Evolutionary conservation across 2,113 vertebrate species (phyloP), one percentile per base, ranked within the genome.

Genomic region (Blennius ocellaris): DNA sequence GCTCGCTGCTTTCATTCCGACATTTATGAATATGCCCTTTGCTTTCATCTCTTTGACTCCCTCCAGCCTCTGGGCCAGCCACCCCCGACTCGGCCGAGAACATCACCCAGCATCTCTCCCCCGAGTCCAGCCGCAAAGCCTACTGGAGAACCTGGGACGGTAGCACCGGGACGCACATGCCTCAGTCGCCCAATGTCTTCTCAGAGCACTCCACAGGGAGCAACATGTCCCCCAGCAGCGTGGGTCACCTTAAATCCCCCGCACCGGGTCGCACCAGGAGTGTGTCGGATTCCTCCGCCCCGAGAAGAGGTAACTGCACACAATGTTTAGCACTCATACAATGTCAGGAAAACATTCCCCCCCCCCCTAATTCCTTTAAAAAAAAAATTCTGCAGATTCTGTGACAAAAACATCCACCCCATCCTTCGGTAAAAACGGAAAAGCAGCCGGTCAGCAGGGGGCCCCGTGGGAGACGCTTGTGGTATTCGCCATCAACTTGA

Each of bases 401-500:
- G 90, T 98, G 67, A 95, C 96, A 11, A 99, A 97, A 91, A 96
- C 96, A 16, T 97, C 97, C 67, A 96, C 96, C 53, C 96, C 97
- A 0, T 86, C 95, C 1, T 95, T 97, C 74, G 94, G 92, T 62
- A 98, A 97, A 60, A 96, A 96, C 7, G 96, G 92, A 59, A 98
- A 98, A 92, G 91, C 94, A 62, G 92, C 95, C 7, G 95, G 95
- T 78, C 98, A 95, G 68, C 97, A 98, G 90, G 96, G 96, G 53
- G 91, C 98, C 0, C 98, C 97, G 0, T 99, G 98, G 98, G 97
- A 99, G 90, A 99, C 98, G 0, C 91, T 99, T 77, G 98, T 99
- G 36, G 97, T 99, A 37, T 99, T 99, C 77, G 98, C 97, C 79
- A 99, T 99, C 91, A 99, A 98, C 92, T 76, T 99, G 45, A 99